These are phyloP conservation scores for Hylia prasina DNA, from an alignment of 2,113 vertebrate genomes.

Conservation along the genomic window DNA sequence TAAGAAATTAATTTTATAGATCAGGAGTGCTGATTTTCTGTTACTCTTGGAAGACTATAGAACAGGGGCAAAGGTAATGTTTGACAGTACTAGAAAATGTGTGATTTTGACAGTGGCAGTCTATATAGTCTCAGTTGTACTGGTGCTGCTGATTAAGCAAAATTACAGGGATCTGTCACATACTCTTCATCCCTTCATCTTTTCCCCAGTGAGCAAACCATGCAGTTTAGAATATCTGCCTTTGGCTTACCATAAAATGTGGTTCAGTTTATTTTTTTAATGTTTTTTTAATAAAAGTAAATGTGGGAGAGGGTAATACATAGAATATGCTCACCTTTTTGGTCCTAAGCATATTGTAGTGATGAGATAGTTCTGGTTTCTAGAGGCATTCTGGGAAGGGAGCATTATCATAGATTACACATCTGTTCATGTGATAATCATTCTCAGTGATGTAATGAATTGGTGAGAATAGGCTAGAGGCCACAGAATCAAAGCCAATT, in stretches of 20 bases:
- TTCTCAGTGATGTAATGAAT: neutral
- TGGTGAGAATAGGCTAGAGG: neutral
- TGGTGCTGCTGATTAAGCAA: neutral
- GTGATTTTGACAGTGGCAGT: neutral
- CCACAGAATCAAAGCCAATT: neutral
- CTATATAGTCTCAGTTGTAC: neutral
- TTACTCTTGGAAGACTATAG: neutral
- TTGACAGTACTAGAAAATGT: neutral
- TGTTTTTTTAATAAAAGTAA: neutral
- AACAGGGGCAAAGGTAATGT: neutral
- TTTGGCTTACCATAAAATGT: neutral
- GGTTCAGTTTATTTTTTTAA: neutral
- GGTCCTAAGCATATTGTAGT: neutral
- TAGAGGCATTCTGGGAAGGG: neutral
- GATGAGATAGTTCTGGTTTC: neutral
- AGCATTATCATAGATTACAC: neutral
- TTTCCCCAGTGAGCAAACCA: neutral
- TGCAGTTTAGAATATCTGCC: neutral
- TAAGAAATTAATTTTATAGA: neutral
- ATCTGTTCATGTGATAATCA: neutral
- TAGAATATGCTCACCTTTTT: neutral
- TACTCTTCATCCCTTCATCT: neutral
- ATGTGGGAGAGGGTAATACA: rapidly evolving
- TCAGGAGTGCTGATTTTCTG: neutral
- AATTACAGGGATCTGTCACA: neutral